Conservation (phyloP, 2,888 invertebrate genomes). For the Chrysolina oricalcia region DNA sequence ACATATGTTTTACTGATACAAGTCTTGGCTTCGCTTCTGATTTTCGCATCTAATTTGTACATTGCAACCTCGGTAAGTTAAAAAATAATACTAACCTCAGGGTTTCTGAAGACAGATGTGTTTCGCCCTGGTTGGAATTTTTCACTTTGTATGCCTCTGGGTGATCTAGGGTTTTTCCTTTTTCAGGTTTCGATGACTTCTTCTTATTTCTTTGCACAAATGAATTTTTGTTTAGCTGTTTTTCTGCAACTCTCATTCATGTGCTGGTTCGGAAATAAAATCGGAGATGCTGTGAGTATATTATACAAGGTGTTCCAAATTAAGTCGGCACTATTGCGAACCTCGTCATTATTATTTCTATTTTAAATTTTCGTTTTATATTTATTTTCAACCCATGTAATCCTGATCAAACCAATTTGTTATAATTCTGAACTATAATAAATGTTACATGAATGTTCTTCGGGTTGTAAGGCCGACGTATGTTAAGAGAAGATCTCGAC, state of each 20-base stretch:
- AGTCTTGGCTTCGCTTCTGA: conserved; percentile 58
- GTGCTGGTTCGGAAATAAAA: conserved; percentile 59
- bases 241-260: conserved; percentile 53
- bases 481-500: no score
- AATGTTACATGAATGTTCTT: no score
- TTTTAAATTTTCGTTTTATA: no score
- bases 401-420: no score
- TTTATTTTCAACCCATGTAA: no score
- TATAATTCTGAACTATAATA: no score
- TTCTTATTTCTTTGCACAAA: conserved; percentile 56
- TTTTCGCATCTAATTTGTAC: conserved; percentile 60
- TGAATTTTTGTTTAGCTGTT: conserved; percentile 54
- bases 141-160: no score
- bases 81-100: conserved; percentile 32
- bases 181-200: conserved; percentile 57
- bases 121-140: no score
- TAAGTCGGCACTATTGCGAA: no score
- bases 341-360: no score
- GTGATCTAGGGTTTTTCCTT: neutral
- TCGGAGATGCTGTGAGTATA: conserved; percentile 56
- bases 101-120: neutral
- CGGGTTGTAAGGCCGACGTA: no score
- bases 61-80: conserved; percentile 55
- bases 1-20: conserved; percentile 56
- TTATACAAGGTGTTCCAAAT: no score